These are phyloP conservation scores for Drosophila nebulosa DNA, from an alignment of 1,140 invertebrate species.

Conservation along the genomic window DNA sequence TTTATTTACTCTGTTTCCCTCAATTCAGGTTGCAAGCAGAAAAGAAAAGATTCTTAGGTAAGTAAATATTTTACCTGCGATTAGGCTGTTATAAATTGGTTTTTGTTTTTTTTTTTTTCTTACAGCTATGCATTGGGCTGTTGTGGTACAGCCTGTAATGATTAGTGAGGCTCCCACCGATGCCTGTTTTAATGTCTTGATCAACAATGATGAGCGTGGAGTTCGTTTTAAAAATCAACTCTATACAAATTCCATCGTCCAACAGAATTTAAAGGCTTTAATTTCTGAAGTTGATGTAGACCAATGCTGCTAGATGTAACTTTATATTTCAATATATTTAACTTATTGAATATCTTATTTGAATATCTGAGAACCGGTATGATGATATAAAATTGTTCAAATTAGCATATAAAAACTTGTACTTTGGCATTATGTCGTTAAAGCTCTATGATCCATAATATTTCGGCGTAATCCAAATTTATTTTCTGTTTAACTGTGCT, in stretches of 20 bases:
- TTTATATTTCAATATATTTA: too few relatives aligned
- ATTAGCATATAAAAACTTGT: too few relatives aligned
- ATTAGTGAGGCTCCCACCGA: slow-evolving; percentile 66
- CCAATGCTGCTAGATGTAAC: slow-evolving; percentile 52
- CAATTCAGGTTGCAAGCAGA: slow-evolving; percentile 60
- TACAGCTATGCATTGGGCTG: slow-evolving; percentile 62
- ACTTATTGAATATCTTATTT: too few relatives aligned
- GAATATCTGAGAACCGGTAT: too few relatives aligned
- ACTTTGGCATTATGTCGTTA: too few relatives aligned
- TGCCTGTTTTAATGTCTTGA: slow-evolving; percentile 70
- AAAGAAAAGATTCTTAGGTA: slow-evolving; percentile 69
- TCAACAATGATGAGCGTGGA: slow-evolving; percentile 70
- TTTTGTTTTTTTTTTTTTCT: background rate
- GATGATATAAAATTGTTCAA: too few relatives aligned
- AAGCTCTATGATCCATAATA: background rate
- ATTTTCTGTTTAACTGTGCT: background rate
- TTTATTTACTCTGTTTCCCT: slow-evolving; percentile 68
- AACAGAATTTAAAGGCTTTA: slow-evolving; percentile 51
- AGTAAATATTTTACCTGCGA: background rate
- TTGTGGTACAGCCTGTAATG: slow-evolving; percentile 71
- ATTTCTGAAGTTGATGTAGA: slow-evolving; percentile 68
- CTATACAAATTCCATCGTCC: slow-evolving; percentile 58
- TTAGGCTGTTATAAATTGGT: background rate
- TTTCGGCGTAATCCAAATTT: background rate
- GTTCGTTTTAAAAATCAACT: slow-evolving; percentile 60